A percentile compares a stretch with the other conserved stretches of the same genome.
Evolutionary conservation across 2,797 vertebrate genomes (phyloP).

Genomic region (Gambelia wislizenii): DNA sequence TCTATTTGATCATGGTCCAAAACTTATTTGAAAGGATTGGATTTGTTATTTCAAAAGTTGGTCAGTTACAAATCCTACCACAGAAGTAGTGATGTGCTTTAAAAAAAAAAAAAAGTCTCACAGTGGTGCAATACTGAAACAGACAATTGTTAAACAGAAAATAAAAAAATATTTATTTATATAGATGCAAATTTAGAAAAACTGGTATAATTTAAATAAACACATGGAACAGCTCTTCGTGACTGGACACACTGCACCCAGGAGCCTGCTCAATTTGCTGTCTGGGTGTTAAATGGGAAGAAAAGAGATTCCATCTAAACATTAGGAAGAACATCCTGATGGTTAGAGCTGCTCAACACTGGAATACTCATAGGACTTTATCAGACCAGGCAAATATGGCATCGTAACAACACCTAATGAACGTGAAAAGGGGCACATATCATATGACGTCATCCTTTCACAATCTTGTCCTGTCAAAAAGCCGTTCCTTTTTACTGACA

Average conservation of each 20-base stretch:
- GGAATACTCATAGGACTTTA: too few relatives aligned
- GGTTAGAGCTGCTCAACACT: too few relatives aligned
- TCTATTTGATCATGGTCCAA: neutral
- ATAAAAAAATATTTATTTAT: neutral
- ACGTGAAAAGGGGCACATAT: too few relatives aligned
- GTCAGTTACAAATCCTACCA: neutral
- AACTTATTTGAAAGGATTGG: neutral
- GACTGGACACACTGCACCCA: too few relatives aligned
- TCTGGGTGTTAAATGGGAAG: neutral
- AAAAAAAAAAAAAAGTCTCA: neutral
- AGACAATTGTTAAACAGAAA: neutral
- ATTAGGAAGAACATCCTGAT: too few relatives aligned
- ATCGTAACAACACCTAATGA: too few relatives aligned
- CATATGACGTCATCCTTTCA: too few relatives aligned
- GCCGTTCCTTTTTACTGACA: too few relatives aligned
- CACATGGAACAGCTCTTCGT: neutral
- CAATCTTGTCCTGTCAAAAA: too few relatives aligned
- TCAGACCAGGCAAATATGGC: too few relatives aligned
- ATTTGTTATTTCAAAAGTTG: constrained; percentile 5
- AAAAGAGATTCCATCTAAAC: too few relatives aligned
- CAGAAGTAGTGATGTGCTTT: neutral
- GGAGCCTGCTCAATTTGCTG: neutral
- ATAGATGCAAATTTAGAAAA: neutral
- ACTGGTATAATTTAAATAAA: neutral
- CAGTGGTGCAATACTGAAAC: neutral